These are phyloP conservation scores for Phylloscopus collybita DNA, from an alignment of 2,797 vertebrate genomes.

Conservation along the genomic window DNA sequence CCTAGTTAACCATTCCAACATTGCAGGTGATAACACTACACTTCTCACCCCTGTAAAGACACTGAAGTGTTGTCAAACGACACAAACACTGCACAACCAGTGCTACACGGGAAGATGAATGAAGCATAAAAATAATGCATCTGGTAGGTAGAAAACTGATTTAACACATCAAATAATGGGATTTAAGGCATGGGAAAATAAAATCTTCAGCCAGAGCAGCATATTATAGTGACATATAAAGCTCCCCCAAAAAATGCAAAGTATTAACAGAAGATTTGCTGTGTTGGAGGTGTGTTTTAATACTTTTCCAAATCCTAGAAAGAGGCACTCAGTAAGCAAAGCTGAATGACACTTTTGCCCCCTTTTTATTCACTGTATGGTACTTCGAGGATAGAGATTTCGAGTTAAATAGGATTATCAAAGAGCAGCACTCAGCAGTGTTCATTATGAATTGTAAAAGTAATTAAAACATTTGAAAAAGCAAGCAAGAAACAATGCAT, in stretches of 20 bases:
- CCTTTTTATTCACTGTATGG: background rate
- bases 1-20: background rate
- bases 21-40: background rate
- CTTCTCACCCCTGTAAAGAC: background rate
- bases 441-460: background rate
- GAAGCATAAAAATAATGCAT: background rate
- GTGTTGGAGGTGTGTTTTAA: background rate
- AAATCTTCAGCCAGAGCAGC: background rate
- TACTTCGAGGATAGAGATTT: background rate
- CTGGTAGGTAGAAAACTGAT: background rate
- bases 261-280: background rate
- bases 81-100: background rate
- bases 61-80: background rate
- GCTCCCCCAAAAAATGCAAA: background rate
- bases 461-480: background rate
- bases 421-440: background rate
- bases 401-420: background rate
- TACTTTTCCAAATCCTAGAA: background rate
- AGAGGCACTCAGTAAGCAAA: background rate
- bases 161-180: background rate
- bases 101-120: background rate
- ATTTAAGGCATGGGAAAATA: background rate
- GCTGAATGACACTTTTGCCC: background rate
- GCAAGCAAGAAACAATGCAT: background rate
- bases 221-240: background rate